phyloP scores from a whole-genome alignment of 2,888 invertebrate genomes.

The Netelia fuscicornis region DNA sequence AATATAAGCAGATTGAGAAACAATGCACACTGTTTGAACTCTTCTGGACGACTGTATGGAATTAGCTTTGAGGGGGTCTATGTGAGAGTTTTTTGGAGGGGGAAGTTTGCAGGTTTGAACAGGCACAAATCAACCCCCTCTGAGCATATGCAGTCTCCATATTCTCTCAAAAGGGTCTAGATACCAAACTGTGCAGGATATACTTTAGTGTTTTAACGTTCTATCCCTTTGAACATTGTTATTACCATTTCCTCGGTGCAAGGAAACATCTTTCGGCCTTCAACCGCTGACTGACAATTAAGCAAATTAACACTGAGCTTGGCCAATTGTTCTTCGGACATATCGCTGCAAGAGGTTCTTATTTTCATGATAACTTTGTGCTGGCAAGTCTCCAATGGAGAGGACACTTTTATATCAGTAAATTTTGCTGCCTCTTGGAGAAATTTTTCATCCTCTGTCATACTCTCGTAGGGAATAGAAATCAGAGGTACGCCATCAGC shows the following conservation, averaged over 20 bases:
- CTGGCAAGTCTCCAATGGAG: conserved; percentile 88
- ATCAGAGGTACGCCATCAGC: conserved; percentile 80
- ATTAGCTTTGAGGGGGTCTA: conserved; percentile 71
- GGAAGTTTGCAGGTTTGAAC: conserved; percentile 77
- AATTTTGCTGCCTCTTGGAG: conserved; percentile 87
- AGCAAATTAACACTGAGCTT: conserved; percentile 89
- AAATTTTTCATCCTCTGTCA: conserved; percentile 87
- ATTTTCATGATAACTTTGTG: conserved; percentile 89
- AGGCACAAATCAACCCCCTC: conserved; percentile 72
- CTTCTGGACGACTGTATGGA: conserved; percentile 34
- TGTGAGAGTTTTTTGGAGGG: background rate
- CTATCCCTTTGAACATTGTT: background rate
- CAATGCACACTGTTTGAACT: background rate
- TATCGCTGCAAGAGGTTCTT: conserved; percentile 86
- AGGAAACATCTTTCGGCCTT: conserved; percentile 87
- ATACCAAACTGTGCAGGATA: background rate
- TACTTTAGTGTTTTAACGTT: background rate
- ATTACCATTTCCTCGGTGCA: conserved; percentile 88
- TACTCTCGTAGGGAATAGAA: conserved; percentile 81
- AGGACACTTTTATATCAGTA: conserved; percentile 86
- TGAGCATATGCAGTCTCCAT: conserved; percentile 14
- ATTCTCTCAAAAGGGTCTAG: conserved; percentile 13
- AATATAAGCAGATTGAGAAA: background rate
- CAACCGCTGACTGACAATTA: conserved; percentile 89
- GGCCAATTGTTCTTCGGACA: conserved; percentile 89